A percentile compares a stretch with the other conserved stretches of the same genome.
Conservation (phyloP, 2,797 vertebrate species). For the Pristis pectinata region DNA sequence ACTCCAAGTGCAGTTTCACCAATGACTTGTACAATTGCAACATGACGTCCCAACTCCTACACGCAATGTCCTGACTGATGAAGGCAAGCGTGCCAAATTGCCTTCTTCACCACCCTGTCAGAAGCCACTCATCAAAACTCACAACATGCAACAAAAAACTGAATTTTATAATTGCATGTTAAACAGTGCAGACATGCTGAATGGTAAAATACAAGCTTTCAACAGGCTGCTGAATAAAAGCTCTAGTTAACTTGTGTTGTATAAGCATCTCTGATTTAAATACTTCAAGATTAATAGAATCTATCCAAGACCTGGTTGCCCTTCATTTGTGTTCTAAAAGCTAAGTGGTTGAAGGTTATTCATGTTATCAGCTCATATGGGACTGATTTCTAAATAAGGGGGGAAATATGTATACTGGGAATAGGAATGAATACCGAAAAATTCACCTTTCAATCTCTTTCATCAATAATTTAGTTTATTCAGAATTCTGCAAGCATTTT, state of each 20-base stretch:
- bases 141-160: not conserved
- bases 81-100: too few species aligned
- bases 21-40: too few species aligned
- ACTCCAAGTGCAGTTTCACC: too few species aligned
- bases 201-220: not conserved
- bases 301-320: not conserved
- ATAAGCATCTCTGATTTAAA: not conserved
- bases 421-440: not conserved
- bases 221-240: not conserved
- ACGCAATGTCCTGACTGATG: too few species aligned
- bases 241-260: not conserved
- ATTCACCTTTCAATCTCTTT: not conserved
- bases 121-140: not conserved
- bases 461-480: not conserved
- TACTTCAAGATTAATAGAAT: not conserved
- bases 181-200: not conserved
- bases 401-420: not conserved
- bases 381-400: not conserved
- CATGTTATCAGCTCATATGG: not conserved
- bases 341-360: not conserved
- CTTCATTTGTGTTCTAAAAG: not conserved
- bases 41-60: too few species aligned
- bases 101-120: not conserved
- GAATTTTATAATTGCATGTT: not conserved
- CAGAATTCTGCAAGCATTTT: not conserved